phyloP scores from a whole-genome alignment of 2,113 vertebrate genomes.

The Anseranas semipalmata region DNA sequence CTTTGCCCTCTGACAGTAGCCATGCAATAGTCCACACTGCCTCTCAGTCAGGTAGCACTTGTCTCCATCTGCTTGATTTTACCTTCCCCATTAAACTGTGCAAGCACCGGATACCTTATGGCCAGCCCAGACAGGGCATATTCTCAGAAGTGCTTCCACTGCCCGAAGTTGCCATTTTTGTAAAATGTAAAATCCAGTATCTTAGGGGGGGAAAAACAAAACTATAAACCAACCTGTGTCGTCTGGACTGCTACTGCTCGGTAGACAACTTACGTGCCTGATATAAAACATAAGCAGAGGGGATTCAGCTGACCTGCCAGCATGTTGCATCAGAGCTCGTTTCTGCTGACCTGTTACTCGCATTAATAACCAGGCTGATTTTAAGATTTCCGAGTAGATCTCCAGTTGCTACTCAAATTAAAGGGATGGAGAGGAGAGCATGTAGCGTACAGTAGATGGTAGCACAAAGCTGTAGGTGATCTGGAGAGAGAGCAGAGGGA shows the following conservation, averaged over 20 bases:
- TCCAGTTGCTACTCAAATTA: fast-evolving
- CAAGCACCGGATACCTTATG: fast-evolving
- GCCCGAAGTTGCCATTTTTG: neutral
- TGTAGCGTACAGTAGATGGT: neutral
- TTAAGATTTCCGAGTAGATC: neutral
- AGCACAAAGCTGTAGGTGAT: neutral
- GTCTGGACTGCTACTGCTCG: neutral
- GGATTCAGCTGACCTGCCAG: neutral
- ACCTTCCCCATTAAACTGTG: neutral
- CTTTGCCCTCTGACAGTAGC: conserved; percentile 11
- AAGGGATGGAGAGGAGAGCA: fast-evolving
- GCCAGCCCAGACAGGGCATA: neutral
- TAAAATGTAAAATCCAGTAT: neutral
- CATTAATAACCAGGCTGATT: neutral
- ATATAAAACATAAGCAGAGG: neutral
- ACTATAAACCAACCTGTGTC: neutral
- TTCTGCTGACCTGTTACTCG: neutral
- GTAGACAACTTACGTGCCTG: neutral
- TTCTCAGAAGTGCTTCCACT: neutral
- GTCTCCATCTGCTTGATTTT: neutral
- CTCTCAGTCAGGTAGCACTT: neutral
- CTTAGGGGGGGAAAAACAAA: fast-evolving
- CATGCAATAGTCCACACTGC: neutral
- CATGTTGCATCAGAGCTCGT: neutral
- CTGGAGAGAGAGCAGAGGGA: neutral